phyloP scores from a whole-genome alignment of 2,113 vertebrate genomes.

The Ameiurus melas region DNA sequence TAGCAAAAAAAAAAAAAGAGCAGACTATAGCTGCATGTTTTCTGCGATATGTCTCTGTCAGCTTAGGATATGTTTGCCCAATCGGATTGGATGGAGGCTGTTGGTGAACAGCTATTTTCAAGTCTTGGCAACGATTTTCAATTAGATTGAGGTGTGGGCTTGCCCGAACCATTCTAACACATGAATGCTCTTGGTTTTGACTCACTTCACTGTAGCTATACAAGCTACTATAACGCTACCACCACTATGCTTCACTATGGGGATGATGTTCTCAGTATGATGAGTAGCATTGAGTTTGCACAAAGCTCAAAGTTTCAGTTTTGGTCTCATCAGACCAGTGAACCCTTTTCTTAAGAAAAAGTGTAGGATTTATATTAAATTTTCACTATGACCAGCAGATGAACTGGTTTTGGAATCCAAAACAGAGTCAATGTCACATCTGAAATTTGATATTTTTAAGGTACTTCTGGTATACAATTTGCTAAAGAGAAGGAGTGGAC shows the following conservation, averaged over 20 bases:
- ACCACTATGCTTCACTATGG: background rate
- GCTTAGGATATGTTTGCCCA: background rate
- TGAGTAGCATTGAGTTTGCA: background rate
- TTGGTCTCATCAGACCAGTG: background rate
- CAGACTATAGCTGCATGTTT: background rate
- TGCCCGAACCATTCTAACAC: background rate
- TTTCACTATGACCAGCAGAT: no score
- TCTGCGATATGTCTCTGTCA: background rate
- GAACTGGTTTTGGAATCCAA: no score
- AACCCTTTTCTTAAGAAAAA: background rate
- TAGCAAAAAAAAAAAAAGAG: background rate
- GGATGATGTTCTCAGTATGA: background rate
- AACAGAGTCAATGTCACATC: background rate
- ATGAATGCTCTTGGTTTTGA: background rate
- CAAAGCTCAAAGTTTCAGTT: background rate
- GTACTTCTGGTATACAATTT: background rate
- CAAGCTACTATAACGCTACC: background rate
- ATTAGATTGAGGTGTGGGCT: background rate
- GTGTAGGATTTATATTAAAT: no score
- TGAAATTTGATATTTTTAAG: background rate
- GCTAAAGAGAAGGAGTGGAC: background rate
- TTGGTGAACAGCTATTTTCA: background rate
- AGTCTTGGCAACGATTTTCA: background rate
- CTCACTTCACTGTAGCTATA: background rate
- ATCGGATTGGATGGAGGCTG: background rate